phyloP scores from a whole-genome alignment of 2,888 invertebrate species.

The Aphidius colemani region DNA sequence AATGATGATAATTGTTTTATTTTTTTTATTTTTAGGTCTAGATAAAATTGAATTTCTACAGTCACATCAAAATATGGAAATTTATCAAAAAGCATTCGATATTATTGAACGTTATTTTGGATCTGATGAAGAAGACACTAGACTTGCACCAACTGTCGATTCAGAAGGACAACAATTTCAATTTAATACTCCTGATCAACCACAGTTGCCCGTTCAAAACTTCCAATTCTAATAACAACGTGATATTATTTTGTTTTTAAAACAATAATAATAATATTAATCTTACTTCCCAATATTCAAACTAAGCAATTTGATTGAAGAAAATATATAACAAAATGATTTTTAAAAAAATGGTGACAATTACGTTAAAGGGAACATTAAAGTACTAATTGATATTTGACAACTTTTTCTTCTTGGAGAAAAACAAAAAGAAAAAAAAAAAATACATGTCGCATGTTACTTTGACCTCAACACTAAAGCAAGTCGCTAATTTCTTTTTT shows the following conservation, averaged over 20 bases:
- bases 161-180: slow-evolving; percentile 74
- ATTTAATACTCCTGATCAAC: slow-evolving; percentile 56
- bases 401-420: not conserved
- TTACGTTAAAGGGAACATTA: not conserved
- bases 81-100: slow-evolving; percentile 95
- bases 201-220: slow-evolving; percentile 72
- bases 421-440: not conserved
- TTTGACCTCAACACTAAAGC: not conserved
- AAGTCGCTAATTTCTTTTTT: slow-evolving; percentile 15
- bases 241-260: not conserved
- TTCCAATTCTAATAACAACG: slow-evolving; percentile 73
- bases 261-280: not conserved
- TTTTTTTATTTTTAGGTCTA: slow-evolving; percentile 69
- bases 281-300: not conserved
- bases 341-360: not conserved
- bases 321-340: too few species aligned
- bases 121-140: slow-evolving; percentile 84
- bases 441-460: not conserved
- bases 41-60: slow-evolving; percentile 98
- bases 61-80: slow-evolving; percentile 94
- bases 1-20: not conserved
- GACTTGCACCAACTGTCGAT: slow-evolving; percentile 79
- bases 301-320: too few species aligned
- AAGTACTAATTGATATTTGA: too few species aligned
- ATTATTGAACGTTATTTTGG: slow-evolving; percentile 96